Percentiles rank a stretch among this genome's conserved stretches.
These are phyloP conservation scores for Marronus borbonicus DNA, from an alignment of 2,888 invertebrate species.

Conservation along the genomic window DNA sequence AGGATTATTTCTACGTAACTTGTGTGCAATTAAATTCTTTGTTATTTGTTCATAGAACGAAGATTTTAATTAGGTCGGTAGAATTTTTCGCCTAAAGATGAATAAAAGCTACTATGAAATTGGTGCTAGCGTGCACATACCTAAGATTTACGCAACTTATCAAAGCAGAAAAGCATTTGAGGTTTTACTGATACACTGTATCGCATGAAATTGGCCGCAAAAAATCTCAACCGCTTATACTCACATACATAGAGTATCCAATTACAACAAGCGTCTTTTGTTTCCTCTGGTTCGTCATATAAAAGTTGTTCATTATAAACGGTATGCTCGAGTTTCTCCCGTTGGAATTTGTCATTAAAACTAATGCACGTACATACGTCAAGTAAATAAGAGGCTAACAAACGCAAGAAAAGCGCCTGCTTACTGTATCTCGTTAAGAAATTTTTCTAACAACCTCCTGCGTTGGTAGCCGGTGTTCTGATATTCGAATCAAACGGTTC, in stretches of 20 bases:
- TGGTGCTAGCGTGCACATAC: too few species aligned
- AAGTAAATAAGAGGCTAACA: conserved; percentile 19
- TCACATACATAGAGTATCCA: conserved; percentile 13
- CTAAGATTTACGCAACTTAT: too few species aligned
- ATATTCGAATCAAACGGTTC: conserved; percentile 21
- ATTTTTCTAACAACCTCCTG: conserved; percentile 11
- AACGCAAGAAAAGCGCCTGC: neutral
- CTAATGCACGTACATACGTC: conserved; percentile 17
- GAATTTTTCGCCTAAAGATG: too few species aligned
- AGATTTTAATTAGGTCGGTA: too few species aligned
- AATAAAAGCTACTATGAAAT: too few species aligned
- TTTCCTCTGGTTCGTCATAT: conserved; percentile 27
- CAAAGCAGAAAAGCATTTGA: neutral
- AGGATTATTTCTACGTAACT: too few species aligned
- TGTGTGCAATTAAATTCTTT: too few species aligned
- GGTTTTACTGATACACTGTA: neutral
- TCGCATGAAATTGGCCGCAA: conserved; percentile 15
- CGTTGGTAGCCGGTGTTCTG: conserved; percentile 1
- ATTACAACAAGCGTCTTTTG: conserved; percentile 20
- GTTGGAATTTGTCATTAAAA: conserved; percentile 38
- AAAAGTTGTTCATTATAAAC: conserved; percentile 29
- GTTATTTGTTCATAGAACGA: too few species aligned
- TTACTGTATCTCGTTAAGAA: conserved; percentile 20
- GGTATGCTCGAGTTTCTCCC: conserved; percentile 18
- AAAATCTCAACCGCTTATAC: conserved; percentile 1